Base-by-base conservation (phyloP, 2,797 vertebrate genomes). In the Anniella stebbinsi region DNA sequence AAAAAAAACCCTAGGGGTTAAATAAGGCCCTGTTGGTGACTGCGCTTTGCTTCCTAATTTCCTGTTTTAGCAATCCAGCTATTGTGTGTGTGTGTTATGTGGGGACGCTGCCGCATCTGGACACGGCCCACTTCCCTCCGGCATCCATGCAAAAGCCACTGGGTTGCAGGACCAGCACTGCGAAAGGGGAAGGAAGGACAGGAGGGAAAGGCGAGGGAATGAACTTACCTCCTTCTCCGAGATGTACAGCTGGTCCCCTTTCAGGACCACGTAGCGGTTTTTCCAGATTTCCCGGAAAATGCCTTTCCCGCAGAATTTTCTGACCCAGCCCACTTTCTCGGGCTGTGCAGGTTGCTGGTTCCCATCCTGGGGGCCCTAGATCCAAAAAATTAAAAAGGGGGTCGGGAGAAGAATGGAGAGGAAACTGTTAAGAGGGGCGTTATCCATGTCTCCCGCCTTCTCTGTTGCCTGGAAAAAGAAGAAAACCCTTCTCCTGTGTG, bases 251-350 rank as follows among this genome's bases (percentile, higher is more conserved):
- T 99, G 99, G 89, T 99, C 98, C 90, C 98, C 98, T 94, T 97
- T 98, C 90, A 99, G 97, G 80, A 99, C 96, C 94, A 98, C 97
- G 4, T 98, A 99, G 92, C 99, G 98, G 97, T 98, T 99, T 97
- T 98, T 99, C 99, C 99, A 99, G 96, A 99, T 98, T 96, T 99
- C 98, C 92, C 99, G 97, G 97, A 99, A 99, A 95, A 99, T 98
- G 84, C 99, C 99, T 96, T 97, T 98, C 66, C 98, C 98, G 87
- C 98, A 99, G 93, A 98, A 99, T 97, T 98, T 99, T 78, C 98
- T 97, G 96, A 99, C 98, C 99, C 99, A 99, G 94, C 98, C 98
- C 60, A 98, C 97, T 96, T 99, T 99, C 87, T 99, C 99, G 0
- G 98, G 98, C 92, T 97, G 97, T 13, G 77, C 63, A 9, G 97